Conservation (phyloP, 2,888 invertebrate species). For the Xanthorhoe designata region DNA sequence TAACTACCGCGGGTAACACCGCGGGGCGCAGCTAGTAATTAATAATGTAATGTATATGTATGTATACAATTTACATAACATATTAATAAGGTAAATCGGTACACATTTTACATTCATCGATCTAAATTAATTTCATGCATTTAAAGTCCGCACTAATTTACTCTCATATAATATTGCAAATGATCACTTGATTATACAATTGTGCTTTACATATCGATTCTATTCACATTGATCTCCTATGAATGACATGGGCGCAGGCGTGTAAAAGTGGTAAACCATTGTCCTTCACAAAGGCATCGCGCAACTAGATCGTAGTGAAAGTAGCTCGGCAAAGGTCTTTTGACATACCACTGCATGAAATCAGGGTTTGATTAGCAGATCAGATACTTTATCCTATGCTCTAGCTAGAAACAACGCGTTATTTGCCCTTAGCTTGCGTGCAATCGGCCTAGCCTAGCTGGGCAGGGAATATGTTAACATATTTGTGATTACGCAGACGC, state of each 20-base stretch:
- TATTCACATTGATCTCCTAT: conserved; percentile 56
- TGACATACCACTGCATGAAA: conserved; percentile 39
- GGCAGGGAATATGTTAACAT: too few species aligned
- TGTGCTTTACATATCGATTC: background rate
- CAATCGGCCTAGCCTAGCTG: too few species aligned
- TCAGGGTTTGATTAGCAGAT: conserved; percentile 36
- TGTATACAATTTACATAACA: too few species aligned
- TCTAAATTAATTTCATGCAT: too few species aligned
- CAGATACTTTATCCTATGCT: background rate
- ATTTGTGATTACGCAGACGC: too few species aligned
- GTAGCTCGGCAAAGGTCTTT: conserved; percentile 56
- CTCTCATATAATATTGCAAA: background rate
- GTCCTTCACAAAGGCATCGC: conserved; percentile 71
- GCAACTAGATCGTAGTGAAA: conserved; percentile 76
- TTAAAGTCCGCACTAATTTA: too few species aligned
- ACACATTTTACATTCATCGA: too few species aligned
- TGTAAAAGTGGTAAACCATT: conserved; percentile 73
- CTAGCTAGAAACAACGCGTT: background rate
- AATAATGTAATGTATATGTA: too few species aligned
- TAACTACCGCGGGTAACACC: too few species aligned
- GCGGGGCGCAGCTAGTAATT: too few species aligned
- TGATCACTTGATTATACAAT: background rate
- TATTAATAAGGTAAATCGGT: too few species aligned
- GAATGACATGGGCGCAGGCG: conserved; percentile 58
- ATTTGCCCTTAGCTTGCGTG: background rate